Conservation (phyloP, 2,113 vertebrate species). For the Xiphophorus couchianus region DNA sequence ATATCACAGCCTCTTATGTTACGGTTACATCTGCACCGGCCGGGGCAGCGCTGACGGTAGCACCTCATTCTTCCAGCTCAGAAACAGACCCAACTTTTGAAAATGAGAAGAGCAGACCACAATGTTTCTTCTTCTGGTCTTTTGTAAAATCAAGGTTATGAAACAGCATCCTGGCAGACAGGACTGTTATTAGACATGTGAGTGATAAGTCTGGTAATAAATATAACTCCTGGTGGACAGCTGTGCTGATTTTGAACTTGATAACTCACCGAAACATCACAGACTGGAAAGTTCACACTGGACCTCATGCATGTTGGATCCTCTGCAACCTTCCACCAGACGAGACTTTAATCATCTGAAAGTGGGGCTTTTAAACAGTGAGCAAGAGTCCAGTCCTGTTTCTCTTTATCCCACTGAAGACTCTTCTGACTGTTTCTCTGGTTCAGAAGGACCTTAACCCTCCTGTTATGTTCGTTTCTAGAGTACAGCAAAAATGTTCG, state of each 20-base stretch:
- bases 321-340: neutral
- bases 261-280: neutral
- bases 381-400: neutral
- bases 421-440: neutral
- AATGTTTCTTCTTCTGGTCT: conserved; percentile 27
- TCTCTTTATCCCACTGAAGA: neutral
- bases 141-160: neutral
- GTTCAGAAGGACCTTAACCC: too few relatives aligned
- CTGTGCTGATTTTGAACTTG: neutral
- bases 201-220: neutral
- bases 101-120: neutral
- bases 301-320: neutral
- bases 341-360: neutral
- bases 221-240: neutral
- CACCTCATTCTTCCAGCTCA: conserved; percentile 18
- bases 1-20: conserved; percentile 22
- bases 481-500: too few relatives aligned
- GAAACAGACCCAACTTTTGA: conserved; percentile 16
- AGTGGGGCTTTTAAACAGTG: neutral
- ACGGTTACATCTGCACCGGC: conserved; percentile 24
- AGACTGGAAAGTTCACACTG: neutral
- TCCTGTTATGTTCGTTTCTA: too few relatives aligned
- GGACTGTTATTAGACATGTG: neutral
- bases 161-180: neutral
- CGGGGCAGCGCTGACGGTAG: conserved; percentile 22